These are phyloP conservation scores for Columba guinea DNA, from an alignment of 2,797 vertebrate species.

Conservation along the genomic window DNA sequence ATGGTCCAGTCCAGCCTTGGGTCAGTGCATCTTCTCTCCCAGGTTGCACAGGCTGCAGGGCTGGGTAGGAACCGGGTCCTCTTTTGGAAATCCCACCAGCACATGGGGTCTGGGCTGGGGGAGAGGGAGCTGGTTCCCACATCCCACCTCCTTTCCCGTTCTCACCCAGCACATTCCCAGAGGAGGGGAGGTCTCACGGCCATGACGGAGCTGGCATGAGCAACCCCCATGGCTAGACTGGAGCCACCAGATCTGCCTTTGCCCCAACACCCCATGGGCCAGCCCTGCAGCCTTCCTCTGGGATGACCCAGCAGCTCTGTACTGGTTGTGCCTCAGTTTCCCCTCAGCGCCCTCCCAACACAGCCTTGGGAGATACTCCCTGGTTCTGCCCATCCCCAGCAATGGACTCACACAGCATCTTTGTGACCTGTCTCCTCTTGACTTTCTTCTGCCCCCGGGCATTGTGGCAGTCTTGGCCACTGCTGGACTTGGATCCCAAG, in stretches of 20 bases:
- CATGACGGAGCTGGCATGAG: neutral
- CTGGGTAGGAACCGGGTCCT: neutral
- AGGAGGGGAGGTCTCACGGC: accelerated
- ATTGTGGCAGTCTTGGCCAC: conserved; percentile 66
- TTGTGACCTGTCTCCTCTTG: conserved; percentile 90
- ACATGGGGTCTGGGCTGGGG: neutral
- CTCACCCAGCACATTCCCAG: neutral
- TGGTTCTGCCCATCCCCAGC: neutral
- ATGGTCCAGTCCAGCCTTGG: neutral
- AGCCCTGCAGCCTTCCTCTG: neutral
- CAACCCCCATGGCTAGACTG: accelerated
- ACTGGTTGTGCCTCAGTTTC: neutral
- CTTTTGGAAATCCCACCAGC: neutral
- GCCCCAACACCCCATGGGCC: accelerated
- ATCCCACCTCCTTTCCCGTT: neutral
- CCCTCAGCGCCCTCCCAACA: neutral
- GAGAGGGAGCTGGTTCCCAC: accelerated
- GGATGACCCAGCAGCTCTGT: neutral
- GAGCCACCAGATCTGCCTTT: neutral
- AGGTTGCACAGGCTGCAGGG: accelerated
- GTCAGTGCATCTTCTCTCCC: neutral
- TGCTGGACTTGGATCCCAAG: conserved; percentile 72
- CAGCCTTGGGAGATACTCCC: neutral
- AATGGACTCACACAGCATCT: conserved; percentile 92
- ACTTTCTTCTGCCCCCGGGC: conserved; percentile 77